These are phyloP conservation scores for Ostrea edulis DNA, from an alignment of 1,140 invertebrate species.

Conservation along the genomic window DNA sequence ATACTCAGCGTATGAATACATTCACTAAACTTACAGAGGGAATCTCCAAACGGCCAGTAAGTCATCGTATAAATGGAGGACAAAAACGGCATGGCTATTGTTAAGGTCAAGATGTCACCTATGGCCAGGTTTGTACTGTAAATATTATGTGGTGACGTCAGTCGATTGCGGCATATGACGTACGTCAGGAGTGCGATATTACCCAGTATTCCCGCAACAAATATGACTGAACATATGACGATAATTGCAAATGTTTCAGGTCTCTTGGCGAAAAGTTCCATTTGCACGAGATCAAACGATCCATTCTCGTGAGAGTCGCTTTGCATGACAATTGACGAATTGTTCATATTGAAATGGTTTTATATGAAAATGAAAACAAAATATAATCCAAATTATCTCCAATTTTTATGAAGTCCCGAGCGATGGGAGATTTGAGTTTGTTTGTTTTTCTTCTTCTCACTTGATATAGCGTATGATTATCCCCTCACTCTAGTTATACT, in stretches of 20 bases:
- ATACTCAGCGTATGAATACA: slow-evolving; percentile 81
- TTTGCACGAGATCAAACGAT: neutral
- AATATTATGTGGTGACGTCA: slow-evolving; percentile 90
- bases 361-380: neutral
- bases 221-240: slow-evolving; percentile 90
- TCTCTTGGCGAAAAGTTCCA: neutral
- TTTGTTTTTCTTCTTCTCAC: neutral
- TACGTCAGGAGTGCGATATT: slow-evolving; percentile 89
- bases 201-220: slow-evolving; percentile 91
- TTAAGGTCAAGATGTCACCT: slow-evolving; percentile 89
- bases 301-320: neutral
- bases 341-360: neutral
- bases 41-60: slow-evolving; percentile 90
- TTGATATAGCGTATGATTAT: neutral
- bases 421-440: neutral
- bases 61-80: slow-evolving; percentile 91
- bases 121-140: slow-evolving; percentile 89
- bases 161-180: slow-evolving; percentile 63
- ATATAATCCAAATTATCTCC: neutral
- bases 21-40: slow-evolving; percentile 82
- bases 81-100: slow-evolving; percentile 89
- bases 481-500: neutral
- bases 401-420: neutral
- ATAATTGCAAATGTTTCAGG: slow-evolving; percentile 80
- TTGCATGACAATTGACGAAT: neutral